Conservation (phyloP, 2,113 vertebrate species). For the Triplophysa tibetana region DNA sequence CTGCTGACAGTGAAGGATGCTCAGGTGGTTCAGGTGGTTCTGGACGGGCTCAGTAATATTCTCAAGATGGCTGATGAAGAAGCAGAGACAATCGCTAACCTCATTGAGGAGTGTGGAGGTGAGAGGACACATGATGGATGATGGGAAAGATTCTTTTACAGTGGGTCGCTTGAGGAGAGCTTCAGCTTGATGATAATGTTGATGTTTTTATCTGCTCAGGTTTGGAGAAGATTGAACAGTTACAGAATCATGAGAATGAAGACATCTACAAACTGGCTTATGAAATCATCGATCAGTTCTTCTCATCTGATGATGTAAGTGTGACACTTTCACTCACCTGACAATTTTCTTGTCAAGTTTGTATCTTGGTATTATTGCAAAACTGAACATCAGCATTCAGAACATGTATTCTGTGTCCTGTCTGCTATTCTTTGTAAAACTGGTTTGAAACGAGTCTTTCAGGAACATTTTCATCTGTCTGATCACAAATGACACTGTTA, state of each 20-base stretch:
- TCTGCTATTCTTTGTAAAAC: no score
- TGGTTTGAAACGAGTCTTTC: no score
- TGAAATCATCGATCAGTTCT: slow-evolving; percentile 99
- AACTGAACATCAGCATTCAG: no score
- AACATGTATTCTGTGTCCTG: no score
- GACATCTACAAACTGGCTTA: slow-evolving; percentile 99
- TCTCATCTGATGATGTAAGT: slow-evolving; percentile 99
- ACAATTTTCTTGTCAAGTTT: no score
- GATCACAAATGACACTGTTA: no score
- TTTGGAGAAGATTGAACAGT: slow-evolving; percentile 97
- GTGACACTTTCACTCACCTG: background rate
- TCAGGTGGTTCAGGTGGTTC: slow-evolving; percentile 97
- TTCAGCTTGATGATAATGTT: background rate
- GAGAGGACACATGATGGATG: background rate
- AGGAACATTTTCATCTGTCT: no score
- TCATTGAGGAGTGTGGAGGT: slow-evolving; percentile 99
- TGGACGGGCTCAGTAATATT: slow-evolving; percentile 99
- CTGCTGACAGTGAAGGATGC: slow-evolving; percentile 97
- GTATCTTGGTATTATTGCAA: no score
- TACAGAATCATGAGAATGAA: slow-evolving; percentile 99
- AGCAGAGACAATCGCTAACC: slow-evolving; percentile 95
- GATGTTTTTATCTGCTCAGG: slow-evolving; percentile 67
- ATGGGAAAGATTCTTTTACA: background rate
- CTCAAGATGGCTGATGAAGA: slow-evolving; percentile 99
- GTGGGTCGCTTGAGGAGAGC: no score